Conservation (phyloP, 2,113 vertebrate species). For the Hemicordylus capensis region DNA sequence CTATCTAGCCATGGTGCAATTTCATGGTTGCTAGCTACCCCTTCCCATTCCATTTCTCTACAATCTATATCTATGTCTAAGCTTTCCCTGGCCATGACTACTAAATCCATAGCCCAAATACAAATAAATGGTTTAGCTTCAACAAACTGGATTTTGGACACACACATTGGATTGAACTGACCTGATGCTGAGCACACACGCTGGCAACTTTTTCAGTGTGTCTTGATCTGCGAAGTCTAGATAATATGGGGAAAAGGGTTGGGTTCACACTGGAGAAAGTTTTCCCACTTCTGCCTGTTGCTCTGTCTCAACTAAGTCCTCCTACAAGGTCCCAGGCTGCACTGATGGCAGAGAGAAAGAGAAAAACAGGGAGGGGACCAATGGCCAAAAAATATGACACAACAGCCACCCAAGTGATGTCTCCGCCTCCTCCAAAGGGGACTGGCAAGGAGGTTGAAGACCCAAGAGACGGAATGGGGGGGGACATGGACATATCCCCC, state of each 20-base stretch:
- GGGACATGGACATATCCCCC: not conserved
- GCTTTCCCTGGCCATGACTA: not conserved
- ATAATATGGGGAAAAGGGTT: not conserved
- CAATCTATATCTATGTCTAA: not conserved
- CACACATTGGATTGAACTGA: not conserved
- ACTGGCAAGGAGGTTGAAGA: not conserved
- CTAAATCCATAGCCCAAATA: not conserved
- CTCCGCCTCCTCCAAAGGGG: constrained; percentile 14
- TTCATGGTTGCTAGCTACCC: not conserved
- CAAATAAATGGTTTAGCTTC: not conserved
- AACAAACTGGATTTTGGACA: not conserved
- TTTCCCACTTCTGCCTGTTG: not conserved
- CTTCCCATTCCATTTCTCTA: not conserved
- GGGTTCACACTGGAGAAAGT: not conserved
- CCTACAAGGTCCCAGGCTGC: not conserved
- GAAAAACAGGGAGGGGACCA: constrained; percentile 14
- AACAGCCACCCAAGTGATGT: constrained; percentile 16
- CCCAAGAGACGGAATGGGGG: not conserved
- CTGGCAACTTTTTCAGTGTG: not conserved
- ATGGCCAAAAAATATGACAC: constrained; percentile 10
- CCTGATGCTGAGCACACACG: not conserved
- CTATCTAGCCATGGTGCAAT: not conserved
- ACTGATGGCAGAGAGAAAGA: not conserved
- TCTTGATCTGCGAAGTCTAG: not conserved
- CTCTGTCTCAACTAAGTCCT: not conserved